A percentile compares a stretch with the other conserved stretches of the same genome.
These are phyloP conservation scores for Laterallus jamaicensis DNA, from an alignment of 2,113 vertebrate genomes.

Conservation along the genomic window DNA sequence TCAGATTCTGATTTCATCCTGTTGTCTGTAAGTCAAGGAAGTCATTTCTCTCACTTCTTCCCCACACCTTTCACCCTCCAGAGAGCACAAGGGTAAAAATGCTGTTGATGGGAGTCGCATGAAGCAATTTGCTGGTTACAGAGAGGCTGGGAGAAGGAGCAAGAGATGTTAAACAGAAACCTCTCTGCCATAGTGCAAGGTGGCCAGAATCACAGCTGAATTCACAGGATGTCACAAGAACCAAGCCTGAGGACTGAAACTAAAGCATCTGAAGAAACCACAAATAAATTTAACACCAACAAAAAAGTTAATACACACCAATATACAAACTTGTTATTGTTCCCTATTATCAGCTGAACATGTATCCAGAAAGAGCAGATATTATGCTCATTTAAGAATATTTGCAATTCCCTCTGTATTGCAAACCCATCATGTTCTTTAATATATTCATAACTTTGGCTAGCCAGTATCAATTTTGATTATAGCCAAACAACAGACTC, in stretches of 20 bases:
- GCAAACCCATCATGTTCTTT: neutral
- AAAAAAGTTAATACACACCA: neutral
- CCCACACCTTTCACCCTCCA: neutral
- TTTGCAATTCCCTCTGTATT: neutral
- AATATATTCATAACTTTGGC: neutral
- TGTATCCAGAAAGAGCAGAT: neutral
- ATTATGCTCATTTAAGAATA: neutral
- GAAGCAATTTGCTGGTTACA: neutral
- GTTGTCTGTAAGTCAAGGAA: neutral
- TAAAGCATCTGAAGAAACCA: neutral
- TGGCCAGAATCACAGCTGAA: neutral
- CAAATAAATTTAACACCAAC: neutral
- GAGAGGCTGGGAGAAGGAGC: neutral
- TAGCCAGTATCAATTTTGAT: neutral
- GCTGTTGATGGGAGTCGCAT: neutral
- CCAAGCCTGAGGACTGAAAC: neutral
- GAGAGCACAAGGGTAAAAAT: neutral
- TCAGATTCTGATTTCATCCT: neutral
- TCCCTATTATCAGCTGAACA: neutral
- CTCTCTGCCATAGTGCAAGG: neutral
- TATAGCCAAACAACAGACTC: neutral
- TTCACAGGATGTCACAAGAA: neutral
- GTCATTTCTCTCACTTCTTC: neutral
- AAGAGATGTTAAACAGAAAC: neutral
- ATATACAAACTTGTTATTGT: neutral